phyloP scores from a whole-genome alignment of 2,888 invertebrate species.

The Zygaena filipendulae region DNA sequence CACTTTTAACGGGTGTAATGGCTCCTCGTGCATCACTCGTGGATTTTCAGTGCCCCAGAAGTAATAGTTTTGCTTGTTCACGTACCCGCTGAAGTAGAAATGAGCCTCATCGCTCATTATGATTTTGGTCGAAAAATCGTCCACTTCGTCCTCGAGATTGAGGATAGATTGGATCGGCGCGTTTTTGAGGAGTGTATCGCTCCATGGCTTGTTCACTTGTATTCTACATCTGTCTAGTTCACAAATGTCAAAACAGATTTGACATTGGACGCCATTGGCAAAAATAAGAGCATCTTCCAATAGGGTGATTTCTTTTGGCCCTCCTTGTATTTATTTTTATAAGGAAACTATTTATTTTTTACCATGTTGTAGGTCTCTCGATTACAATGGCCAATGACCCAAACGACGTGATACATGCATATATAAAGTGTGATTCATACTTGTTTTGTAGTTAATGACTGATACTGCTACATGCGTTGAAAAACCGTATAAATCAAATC shows the following conservation, averaged over 20 bases:
- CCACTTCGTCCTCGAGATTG: slow-evolving; percentile 2
- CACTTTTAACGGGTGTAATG: slow-evolving; percentile 25
- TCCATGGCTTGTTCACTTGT: slow-evolving; percentile 12
- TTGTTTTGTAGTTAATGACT: too few relatives aligned
- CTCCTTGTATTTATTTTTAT: neutral
- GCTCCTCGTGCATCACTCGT: slow-evolving; percentile 4
- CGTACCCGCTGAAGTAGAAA: slow-evolving; percentile 26
- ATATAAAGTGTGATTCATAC: too few relatives aligned
- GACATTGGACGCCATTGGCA: neutral
- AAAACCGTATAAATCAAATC: too few relatives aligned
- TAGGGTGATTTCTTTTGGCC: slow-evolving; percentile 12
- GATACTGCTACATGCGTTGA: too few relatives aligned
- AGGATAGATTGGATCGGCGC: slow-evolving; percentile 6
- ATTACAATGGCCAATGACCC: too few relatives aligned
- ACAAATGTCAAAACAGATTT: slow-evolving; percentile 8
- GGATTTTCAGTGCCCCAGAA: slow-evolving; percentile 9
- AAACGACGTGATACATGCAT: too few relatives aligned
- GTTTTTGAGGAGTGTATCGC: slow-evolving; percentile 11
- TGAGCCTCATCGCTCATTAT: slow-evolving; percentile 21
- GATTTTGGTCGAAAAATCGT: slow-evolving; percentile 16
- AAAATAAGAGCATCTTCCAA: neutral
- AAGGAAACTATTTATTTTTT: too few relatives aligned
- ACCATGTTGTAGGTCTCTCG: slow-evolving; percentile 35
- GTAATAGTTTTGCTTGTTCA: slow-evolving; percentile 24
- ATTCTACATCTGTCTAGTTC: slow-evolving; percentile 8